Conservation (phyloP, 1,140 invertebrate genomes). For the Papilio xuthus region DNA sequence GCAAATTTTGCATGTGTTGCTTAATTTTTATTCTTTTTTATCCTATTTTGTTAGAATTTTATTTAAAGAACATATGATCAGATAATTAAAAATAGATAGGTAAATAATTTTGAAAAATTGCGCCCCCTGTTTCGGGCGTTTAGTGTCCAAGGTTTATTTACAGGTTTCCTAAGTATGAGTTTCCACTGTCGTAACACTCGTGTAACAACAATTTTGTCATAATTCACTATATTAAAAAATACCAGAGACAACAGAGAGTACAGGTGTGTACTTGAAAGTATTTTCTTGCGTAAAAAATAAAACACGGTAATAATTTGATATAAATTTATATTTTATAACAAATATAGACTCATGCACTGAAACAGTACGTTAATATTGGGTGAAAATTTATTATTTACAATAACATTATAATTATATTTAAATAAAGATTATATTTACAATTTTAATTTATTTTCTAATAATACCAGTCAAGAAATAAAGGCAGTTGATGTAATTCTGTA, state of each 20-base stretch:
- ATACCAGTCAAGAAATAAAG: constrained; percentile 75
- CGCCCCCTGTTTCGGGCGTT: no score
- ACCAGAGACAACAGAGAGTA: background rate
- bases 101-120: no score
- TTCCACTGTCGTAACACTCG: no score
- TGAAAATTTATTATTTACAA: constrained; percentile 70
- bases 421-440: constrained; percentile 70
- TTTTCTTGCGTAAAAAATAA: constrained; percentile 40
- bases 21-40: no score
- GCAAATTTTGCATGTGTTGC: no score
- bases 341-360: constrained; percentile 74
- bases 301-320: constrained; percentile 53
- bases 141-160: no score
- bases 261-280: background rate
- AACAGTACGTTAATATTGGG: constrained; percentile 61
- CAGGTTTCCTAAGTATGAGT: no score
- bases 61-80: no score
- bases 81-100: no score
- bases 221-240: background rate
- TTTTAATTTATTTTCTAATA: constrained; percentile 61
- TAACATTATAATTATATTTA: constrained; percentile 69
- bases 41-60: no score
- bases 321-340: constrained; percentile 80
- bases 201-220: no score
- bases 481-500: constrained; percentile 61